Evolutionary conservation across 2,797 vertebrate species (phyloP).

Genomic region (Tapirus indicus): DNA sequence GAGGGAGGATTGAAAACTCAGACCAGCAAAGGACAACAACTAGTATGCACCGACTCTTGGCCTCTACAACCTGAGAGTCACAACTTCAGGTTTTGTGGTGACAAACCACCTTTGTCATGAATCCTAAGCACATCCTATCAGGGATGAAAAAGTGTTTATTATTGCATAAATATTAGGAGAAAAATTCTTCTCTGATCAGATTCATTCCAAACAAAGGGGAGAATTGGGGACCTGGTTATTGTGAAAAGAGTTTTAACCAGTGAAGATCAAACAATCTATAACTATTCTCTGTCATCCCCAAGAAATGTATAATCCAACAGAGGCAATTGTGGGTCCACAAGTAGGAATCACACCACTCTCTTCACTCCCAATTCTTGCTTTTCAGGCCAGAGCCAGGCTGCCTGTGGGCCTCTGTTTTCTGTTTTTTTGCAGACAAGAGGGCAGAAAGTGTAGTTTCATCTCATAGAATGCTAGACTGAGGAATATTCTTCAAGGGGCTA

Average conservation of each 20-base stretch:
- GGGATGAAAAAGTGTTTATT: not conserved
- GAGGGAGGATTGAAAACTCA: not conserved
- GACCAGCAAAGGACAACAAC: not conserved
- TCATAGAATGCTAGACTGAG: not conserved
- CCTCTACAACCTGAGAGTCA: not conserved
- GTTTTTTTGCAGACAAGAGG: not conserved
- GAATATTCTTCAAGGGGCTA: not conserved
- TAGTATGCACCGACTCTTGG: not conserved
- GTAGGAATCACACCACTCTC: not conserved
- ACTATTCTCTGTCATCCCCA: not conserved
- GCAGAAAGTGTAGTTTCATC: not conserved
- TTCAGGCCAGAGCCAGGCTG: not conserved
- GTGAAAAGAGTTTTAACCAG: not conserved
- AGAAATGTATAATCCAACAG: not conserved
- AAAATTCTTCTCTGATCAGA: not conserved
- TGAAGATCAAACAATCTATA: not conserved
- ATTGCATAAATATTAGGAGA: not conserved
- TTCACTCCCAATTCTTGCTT: not conserved
- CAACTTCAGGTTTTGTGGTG: not conserved
- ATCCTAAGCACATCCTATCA: not conserved
- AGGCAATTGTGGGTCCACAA: not conserved
- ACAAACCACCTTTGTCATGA: not conserved
- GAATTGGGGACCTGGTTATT: constrained; percentile 32
- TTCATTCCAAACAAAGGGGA: constrained; percentile 5
- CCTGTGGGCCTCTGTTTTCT: not conserved